phyloP scores from a whole-genome alignment of 2,797 vertebrate genomes.

The Hippocampus kuda region DNA sequence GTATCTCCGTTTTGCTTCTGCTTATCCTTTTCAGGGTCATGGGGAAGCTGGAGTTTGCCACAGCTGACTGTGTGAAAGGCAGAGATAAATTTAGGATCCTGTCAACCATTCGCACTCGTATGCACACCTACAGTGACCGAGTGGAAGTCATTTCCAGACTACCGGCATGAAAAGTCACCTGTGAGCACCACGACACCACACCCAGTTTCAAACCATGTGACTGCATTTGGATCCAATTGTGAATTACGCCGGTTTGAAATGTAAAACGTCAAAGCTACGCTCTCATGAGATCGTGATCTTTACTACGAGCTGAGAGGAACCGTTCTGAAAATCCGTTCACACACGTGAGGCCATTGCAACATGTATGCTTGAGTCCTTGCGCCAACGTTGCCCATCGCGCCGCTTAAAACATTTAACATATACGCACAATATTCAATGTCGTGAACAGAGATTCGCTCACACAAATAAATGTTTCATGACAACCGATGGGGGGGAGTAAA shows the following conservation, averaged over 20 bases:
- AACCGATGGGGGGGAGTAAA: neutral
- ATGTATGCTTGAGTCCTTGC: too few relatives aligned
- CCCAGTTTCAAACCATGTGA: neutral
- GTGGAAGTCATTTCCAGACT: neutral
- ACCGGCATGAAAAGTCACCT: neutral
- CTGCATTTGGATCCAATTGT: neutral
- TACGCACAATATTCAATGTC: neutral
- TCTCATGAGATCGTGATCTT: neutral
- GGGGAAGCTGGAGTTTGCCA: neutral
- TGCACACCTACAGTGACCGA: neutral
- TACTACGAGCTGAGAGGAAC: neutral
- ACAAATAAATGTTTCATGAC: conserved; percentile 11
- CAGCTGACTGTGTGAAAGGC: neutral
- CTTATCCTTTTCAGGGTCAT: neutral
- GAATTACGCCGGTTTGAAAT: neutral
- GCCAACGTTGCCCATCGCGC: too few relatives aligned
- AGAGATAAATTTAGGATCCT: too few relatives aligned
- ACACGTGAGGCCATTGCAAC: neutral
- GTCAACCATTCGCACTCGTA: neutral
- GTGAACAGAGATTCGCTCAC: neutral
- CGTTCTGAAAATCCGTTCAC: neutral
- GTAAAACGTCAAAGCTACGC: neutral
- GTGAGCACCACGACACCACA: neutral
- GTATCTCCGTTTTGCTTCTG: neutral
- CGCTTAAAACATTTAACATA: neutral